Evolutionary conservation across 1,140 invertebrate genomes (phyloP).

Genomic region (Doryteuthis pealeii): DNA sequence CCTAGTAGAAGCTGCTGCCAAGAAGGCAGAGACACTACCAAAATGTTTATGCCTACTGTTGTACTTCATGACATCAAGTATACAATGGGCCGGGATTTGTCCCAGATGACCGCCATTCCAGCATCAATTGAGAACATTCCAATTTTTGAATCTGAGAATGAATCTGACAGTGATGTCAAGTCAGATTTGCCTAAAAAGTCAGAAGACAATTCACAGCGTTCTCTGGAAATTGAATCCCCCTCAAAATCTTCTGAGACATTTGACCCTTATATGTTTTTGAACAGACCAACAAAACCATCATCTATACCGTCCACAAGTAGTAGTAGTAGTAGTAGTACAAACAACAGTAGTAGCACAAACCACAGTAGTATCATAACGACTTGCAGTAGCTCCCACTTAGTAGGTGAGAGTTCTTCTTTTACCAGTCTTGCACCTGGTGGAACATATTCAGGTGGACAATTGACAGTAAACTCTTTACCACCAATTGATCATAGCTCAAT

Average conservation of each 20-base stretch:
- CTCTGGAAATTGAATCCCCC: neutral
- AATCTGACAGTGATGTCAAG: neutral
- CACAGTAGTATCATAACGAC: too few relatives aligned
- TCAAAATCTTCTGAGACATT: neutral
- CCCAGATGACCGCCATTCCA: neutral
- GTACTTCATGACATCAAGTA: constrained; percentile 3
- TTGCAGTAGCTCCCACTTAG: too few relatives aligned
- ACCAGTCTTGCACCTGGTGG: neutral
- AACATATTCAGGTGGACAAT: neutral
- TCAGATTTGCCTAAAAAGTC: neutral
- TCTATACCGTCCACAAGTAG: constrained; percentile 6
- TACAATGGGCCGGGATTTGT: neutral
- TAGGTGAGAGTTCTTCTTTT: neutral
- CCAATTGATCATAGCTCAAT: neutral
- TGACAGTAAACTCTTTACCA: neutral
- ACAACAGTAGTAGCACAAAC: neutral
- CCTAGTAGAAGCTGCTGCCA: neutral
- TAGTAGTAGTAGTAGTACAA: too few relatives aligned
- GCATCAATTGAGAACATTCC: constrained; percentile 4
- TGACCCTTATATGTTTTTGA: constrained; percentile 2
- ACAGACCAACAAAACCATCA: constrained; percentile 1
- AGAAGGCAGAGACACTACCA: neutral
- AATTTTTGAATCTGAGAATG: constrained; percentile 9
- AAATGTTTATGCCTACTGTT: constrained; percentile 7
- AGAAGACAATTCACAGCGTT: neutral